Conservation (phyloP, 2,113 vertebrate genomes). For the Hiodon tergisus region DNA sequence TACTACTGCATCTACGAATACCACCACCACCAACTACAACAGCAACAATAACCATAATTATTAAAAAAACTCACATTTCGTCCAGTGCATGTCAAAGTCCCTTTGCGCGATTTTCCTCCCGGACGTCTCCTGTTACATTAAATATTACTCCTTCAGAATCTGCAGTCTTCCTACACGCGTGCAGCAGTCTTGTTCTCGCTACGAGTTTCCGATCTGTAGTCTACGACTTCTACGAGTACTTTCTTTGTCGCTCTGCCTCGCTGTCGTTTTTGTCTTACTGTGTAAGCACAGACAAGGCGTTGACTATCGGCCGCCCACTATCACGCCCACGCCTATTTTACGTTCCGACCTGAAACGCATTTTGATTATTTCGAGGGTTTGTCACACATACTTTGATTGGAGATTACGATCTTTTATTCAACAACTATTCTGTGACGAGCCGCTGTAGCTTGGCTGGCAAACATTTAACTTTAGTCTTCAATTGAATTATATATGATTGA, state of each 20-base stretch:
- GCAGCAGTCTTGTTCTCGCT: neutral
- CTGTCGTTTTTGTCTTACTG: neutral
- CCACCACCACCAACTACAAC: constrained; percentile 30
- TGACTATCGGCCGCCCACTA: constrained; percentile 1
- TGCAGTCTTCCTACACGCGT: neutral
- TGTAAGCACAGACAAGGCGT: constrained; percentile 1
- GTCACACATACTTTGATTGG: too few relatives aligned
- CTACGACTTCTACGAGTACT: neutral
- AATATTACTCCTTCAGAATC: neutral
- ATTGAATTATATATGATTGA: too few relatives aligned
- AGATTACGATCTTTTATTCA: too few relatives aligned
- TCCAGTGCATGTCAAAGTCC: constrained; percentile 69
- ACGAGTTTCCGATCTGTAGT: neutral
- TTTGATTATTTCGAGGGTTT: too few relatives aligned
- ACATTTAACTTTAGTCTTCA: too few relatives aligned
- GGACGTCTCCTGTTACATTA: constrained; percentile 19
- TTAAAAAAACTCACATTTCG: constrained; percentile 59
- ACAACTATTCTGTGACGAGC: too few relatives aligned
- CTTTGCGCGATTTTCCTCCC: constrained; percentile 39
- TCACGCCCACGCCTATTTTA: neutral
- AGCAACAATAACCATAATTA: constrained; percentile 13
- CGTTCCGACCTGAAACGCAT: too few relatives aligned
- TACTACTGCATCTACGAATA: neutral
- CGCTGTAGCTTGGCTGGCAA: too few relatives aligned
- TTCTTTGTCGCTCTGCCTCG: constrained; percentile 9